Evolutionary conservation across 2,888 invertebrate species (phyloP).

Genomic region (Octodonta nipae): DNA sequence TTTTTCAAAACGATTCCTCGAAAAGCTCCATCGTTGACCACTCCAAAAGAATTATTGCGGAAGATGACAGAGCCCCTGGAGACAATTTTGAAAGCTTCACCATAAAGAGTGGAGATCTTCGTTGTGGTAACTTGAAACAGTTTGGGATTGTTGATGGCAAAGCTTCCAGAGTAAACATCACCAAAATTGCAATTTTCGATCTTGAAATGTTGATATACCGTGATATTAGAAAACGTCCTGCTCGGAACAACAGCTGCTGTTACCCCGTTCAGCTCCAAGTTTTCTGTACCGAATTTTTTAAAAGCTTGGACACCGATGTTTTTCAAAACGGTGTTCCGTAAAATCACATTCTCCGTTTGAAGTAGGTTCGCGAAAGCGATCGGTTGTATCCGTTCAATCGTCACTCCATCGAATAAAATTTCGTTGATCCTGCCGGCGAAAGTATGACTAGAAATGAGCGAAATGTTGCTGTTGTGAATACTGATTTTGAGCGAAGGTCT

Average conservation of each 20-base stretch:
- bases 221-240: constrained; percentile 59
- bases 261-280: constrained; percentile 51
- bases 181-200: constrained; percentile 53
- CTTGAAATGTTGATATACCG: constrained; percentile 50
- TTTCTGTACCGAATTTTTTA: constrained; percentile 60
- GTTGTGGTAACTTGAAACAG: constrained; percentile 49
- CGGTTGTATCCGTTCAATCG: constrained; percentile 48
- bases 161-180: constrained; percentile 53
- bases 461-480: constrained; percentile 35
- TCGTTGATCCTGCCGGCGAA: constrained; percentile 61
- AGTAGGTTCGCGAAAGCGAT: constrained; percentile 62
- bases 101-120: constrained; percentile 44
- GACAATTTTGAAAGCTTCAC: constrained; percentile 50
- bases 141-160: constrained; percentile 50
- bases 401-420: constrained; percentile 49
- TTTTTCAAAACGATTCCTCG: constrained; percentile 42
- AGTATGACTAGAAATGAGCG: constrained; percentile 40
- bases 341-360: constrained; percentile 43
- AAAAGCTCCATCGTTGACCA: constrained; percentile 48
- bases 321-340: constrained; percentile 47
- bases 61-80: constrained; percentile 51
- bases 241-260: constrained; percentile 50
- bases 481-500: constrained; percentile 32
- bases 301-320: constrained; percentile 59
- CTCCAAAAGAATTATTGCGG: constrained; percentile 49